Evolutionary conservation across 2,797 vertebrate species (phyloP).

Genomic region (Rhinoraja longicauda): DNA sequence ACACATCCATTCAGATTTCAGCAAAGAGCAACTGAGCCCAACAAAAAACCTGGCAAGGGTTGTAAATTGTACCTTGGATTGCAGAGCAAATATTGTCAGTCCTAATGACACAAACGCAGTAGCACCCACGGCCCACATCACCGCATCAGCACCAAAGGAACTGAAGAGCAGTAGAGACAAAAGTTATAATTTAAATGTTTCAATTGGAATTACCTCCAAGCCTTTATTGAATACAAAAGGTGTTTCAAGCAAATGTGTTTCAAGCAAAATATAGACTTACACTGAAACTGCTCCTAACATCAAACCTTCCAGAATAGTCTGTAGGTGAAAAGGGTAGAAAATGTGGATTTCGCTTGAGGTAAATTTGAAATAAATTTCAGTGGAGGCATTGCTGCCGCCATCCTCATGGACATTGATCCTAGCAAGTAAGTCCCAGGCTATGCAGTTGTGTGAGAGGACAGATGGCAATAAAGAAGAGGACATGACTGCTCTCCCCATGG

Average conservation of each 20-base stretch:
- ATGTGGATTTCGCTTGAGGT: not conserved
- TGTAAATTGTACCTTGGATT: slow-evolving; percentile 64
- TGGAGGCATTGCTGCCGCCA: not conserved
- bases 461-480: not conserved
- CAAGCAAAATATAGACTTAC: slow-evolving; percentile 58
- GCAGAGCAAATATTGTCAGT: slow-evolving; percentile 67
- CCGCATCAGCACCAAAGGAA: slow-evolving; percentile 56
- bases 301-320: slow-evolving; percentile 67
- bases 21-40: not conserved
- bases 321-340: slow-evolving; percentile 40
- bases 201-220: not conserved
- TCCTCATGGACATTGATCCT: not conserved
- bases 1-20: slow-evolving; percentile 11
- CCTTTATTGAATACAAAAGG: not conserved
- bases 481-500: not conserved
- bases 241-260: not conserved
- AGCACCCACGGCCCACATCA: slow-evolving; percentile 65
- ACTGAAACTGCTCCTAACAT: slow-evolving; percentile 65
- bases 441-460: not conserved
- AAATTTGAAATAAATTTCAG: not conserved
- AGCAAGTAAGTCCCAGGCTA: not conserved
- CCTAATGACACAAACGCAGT: slow-evolving; percentile 62
- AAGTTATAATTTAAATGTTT: not conserved
- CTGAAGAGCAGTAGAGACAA: slow-evolving; percentile 52
- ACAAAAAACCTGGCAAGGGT: not conserved